Evolutionary conservation across 2,888 invertebrate genomes (phyloP), one percentile per base, ranked within the genome.

Genomic region (Ennomos erosarius): DNA sequence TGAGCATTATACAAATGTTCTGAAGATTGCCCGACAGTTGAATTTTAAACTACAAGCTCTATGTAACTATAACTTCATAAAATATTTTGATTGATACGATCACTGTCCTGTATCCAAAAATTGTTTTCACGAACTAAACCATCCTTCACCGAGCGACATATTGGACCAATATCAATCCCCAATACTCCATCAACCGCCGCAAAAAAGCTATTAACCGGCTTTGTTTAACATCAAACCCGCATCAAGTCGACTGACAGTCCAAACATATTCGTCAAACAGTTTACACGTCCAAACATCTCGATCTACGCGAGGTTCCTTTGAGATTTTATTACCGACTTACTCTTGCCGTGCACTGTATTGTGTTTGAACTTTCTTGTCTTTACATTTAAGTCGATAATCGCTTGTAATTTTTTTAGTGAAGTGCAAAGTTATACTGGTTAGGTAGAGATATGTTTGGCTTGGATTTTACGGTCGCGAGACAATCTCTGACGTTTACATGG

Each of bases 201-300:
- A 62, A 70, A 75, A 76, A 71, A 73, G 64, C 69, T 57, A 76
- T 76, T 74, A 72, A 71, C 65, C 56, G 60, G 62, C 61, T 66
- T 70, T 76, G 75, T 76, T 76, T 72, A 69, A 63, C 53, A 65
- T 65, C 62, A 62, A 59, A 66, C 73, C 70, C 66, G 50, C 60
- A 67, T 69, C 68, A 67, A 64, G 60, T 69, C 59, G 59, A 56
- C 58, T 65, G 75, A 68, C 73, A 67, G 59, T 55, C 68, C 78
- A 75, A 77, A 77, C 77, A 76, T 69, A 73, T 70, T 73, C 68
- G 69, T 73, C 77, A 77, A 79, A 81, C 81, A 78, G 81, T 79
- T 82, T 79, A 80, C 75, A 73, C 70, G 71, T 56, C 65, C 77
- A 81, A 81, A 81, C 79, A 81, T 68, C 76, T 74, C 72, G 67